Base-by-base conservation (phyloP, 2,888 invertebrate species). In the Cheilosia pagana region DNA sequence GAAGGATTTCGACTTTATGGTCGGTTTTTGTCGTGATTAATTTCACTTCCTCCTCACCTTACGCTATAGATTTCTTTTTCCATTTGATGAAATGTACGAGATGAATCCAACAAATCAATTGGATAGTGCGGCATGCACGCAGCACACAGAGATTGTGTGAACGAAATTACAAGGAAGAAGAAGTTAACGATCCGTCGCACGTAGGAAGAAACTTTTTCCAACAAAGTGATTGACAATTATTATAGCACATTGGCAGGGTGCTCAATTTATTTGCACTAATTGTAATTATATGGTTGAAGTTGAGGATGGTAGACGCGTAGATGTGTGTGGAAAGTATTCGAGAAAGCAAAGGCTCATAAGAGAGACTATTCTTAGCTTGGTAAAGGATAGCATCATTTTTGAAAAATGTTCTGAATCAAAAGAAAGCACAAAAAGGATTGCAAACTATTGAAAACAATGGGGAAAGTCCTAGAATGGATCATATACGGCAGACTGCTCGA, bases 1-100 rank as follows among this genome's bases (percentile, higher is more conserved):
- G 14, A 57, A 41, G 19, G 25, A 28, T 63, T 52, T 57, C 63
- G 25, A n/a, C 16, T 65, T 39, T 7, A 14, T 50, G 52, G 21
- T 70, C 60, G 16, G 57, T 76, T 50, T 65, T 68, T 48, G 62
- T 55, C 43, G 85, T 85, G 81, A 85, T 85, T 85, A 81, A 85
- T 85, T 81, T 81, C 50, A 71, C 79, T 74, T 19, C 7, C 45
- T 63, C 10, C 35, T 12, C 50, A 63, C 50, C 53, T 65, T 60
- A 41, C 21, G 43, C 28, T 59, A 60, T 59, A 60, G 59, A 57
- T 67, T 63, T 55, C 60, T 55, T 65, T 28, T 25, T 50, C 48
- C 31, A 21, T 63, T 68, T 57, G 45, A 19, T 52, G 1, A 25
- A 63, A 76, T 81, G 67, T 62, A 19, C 45, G 52, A 45, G 57